phyloP scores from a whole-genome alignment of 2,888 invertebrate genomes.

The Rhagium mordax region DNA sequence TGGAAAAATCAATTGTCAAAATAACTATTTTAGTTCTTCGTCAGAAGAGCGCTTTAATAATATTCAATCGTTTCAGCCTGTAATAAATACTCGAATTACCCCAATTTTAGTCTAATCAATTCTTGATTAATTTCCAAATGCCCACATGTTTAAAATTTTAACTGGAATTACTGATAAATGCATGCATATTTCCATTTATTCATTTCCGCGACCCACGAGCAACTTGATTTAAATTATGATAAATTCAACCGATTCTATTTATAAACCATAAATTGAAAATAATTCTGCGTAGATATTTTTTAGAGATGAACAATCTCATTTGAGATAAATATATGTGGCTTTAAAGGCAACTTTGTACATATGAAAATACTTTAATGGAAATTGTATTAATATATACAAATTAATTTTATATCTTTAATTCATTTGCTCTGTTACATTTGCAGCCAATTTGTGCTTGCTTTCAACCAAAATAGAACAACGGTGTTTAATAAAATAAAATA shows the following conservation, averaged over 20 bases:
- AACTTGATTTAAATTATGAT: slow-evolving; percentile 39
- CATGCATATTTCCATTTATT: slow-evolving; percentile 10
- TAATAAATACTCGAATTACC: not conserved
- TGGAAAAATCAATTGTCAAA: no score
- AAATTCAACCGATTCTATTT: slow-evolving; percentile 9
- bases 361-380: no score
- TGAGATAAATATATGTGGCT: not conserved
- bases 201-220: slow-evolving; percentile 27
- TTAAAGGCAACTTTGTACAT: not conserved
- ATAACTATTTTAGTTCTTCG: no score
- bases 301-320: slow-evolving; percentile 9
- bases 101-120: not conserved
- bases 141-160: not conserved
- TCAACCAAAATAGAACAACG: no score
- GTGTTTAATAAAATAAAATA: no score
- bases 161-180: slow-evolving; percentile 2
- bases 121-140: not conserved
- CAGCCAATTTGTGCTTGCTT: no score
- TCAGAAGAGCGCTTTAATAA: no score
- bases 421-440: no score
- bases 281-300: not conserved
- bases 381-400: no score
- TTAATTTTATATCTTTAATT: no score
- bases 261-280: not conserved
- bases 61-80: no score